Evolutionary conservation across 2,888 invertebrate species (phyloP).

Genomic region (Acleris emargana): DNA sequence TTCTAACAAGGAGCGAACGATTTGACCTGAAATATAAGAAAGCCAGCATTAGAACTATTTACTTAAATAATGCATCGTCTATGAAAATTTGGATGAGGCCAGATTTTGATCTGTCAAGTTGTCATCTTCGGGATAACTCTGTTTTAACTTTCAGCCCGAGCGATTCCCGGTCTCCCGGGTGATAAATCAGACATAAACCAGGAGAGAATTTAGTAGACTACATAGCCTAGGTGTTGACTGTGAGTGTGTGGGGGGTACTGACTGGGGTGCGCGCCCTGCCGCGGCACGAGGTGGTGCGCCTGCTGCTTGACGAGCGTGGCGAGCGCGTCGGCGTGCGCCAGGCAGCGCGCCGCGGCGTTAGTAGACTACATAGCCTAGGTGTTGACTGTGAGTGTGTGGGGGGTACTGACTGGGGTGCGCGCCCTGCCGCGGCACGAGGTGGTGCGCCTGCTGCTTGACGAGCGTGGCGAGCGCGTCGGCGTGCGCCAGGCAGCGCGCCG

Average conservation of each 20-base stretch:
- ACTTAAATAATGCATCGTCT: too few relatives aligned
- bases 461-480: slow-evolving; percentile 83
- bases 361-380: background rate
- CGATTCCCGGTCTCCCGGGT: too few relatives aligned
- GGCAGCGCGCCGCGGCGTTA: slow-evolving; percentile 70
- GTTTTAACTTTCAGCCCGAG: too few relatives aligned
- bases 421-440: slow-evolving; percentile 77
- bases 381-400: background rate
- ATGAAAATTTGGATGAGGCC: too few relatives aligned
- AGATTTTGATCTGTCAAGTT: too few relatives aligned
- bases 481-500: slow-evolving; percentile 84
- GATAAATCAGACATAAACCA: too few relatives aligned
- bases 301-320: slow-evolving; percentile 81
- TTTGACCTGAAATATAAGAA: slow-evolving; percentile 76
- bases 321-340: slow-evolving; percentile 84
- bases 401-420: slow-evolving; percentile 71
- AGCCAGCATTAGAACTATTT: too few relatives aligned
- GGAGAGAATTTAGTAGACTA: background rate
- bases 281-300: slow-evolving; percentile 80
- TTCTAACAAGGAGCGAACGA: slow-evolving; percentile 89
- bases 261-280: slow-evolving; percentile 76
- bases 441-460: slow-evolving; percentile 80
- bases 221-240: background rate
- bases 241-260: slow-evolving; percentile 42
- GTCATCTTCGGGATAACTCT: too few relatives aligned